These are phyloP conservation scores for Meiosimyza platycephala DNA, from an alignment of 2,888 invertebrate species.

Conservation along the genomic window DNA sequence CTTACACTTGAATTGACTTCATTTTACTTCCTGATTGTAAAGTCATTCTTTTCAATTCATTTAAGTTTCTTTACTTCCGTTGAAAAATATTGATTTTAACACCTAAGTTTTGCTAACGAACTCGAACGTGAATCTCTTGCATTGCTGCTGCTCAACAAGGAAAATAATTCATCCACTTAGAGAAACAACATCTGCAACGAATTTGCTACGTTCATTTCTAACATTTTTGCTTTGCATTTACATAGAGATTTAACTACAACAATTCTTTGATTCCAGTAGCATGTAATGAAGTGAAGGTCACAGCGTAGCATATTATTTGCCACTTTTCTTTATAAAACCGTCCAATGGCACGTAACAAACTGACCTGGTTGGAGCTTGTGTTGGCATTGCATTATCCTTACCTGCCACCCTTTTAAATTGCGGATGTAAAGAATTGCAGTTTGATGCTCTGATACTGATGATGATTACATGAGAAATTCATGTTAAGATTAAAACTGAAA, in stretches of 20 bases:
- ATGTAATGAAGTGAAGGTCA: constrained; percentile 26
- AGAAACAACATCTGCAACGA: background rate
- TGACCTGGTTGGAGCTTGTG: constrained; percentile 2
- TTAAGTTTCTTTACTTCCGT: constrained; percentile 10
- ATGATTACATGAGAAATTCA: constrained; percentile 35
- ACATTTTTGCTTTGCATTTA: background rate
- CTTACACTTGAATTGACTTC: constrained; percentile 7
- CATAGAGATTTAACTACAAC: constrained; percentile 21
- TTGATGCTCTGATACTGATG: constrained; percentile 9
- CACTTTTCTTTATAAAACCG: background rate
- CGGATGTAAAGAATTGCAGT: background rate
- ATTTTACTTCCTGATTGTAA: constrained; percentile 1
- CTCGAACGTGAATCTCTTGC: constrained; percentile 14
- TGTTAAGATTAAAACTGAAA: constrained; percentile 30
- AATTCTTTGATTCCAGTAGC: constrained; percentile 2
- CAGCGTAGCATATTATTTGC: background rate
- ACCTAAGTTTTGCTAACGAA: constrained; percentile 24
- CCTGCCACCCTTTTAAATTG: background rate
- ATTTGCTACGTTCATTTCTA: background rate
- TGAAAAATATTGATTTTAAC: constrained; percentile 23
- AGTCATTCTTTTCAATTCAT: background rate
- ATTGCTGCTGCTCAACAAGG: background rate
- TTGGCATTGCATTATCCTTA: background rate
- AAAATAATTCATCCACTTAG: background rate
- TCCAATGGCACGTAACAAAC: background rate